Base-by-base conservation (phyloP, 2,888 invertebrate genomes). In the Dorcus hopei region DNA sequence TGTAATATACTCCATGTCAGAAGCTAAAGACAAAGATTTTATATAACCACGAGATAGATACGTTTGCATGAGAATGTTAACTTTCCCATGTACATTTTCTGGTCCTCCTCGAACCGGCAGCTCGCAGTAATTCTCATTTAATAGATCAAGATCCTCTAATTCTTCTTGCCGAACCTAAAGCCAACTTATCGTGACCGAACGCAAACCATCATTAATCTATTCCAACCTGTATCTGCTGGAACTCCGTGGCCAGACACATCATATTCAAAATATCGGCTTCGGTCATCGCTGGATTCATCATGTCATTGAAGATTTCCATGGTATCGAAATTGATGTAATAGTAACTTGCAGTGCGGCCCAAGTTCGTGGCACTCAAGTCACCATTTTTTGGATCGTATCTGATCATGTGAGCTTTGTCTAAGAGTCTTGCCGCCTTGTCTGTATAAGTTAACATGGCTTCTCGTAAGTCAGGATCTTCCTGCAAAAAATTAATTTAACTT, bases 281-380 rank as follows among this genome's bases (percentile, higher is more conserved):
- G 3, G 87, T 88, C 93, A 97, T 95, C 26, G 90, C 83, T 40
- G 89, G 85, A 57, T 85, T 85, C 62, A 93, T 83, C 72, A 87
- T 82, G 63, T 94, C 91, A 78, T 96, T 95, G 78, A 97, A 95
- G 16, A 90, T 87, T 76, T 95, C 92, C 68, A 99, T 91, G 0
- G 98, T 98, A 68, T 95, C 94, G 74, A 93, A 92, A 63, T 96
- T 97, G 61, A 99, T 93, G 79, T 99, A 99, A 80, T 91, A 99
- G 77, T 97, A 95, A 74, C 97, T 97, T 0, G 99, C 97, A 9
- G 95, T 98, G 55, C 99, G 85, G 0, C 99, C 99, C 64, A 97
- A 82, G 79, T 98, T 95, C 2, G 90, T 91, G 2, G 88, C 80
- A 67, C 85, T 85, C 9, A 95, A 83, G 73, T 92, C 92, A 50